Percentiles rank a stretch among this genome's conserved stretches.
phyloP scores from a whole-genome alignment of 2,888 invertebrate genomes.

The Habrosyne pyritoides region DNA sequence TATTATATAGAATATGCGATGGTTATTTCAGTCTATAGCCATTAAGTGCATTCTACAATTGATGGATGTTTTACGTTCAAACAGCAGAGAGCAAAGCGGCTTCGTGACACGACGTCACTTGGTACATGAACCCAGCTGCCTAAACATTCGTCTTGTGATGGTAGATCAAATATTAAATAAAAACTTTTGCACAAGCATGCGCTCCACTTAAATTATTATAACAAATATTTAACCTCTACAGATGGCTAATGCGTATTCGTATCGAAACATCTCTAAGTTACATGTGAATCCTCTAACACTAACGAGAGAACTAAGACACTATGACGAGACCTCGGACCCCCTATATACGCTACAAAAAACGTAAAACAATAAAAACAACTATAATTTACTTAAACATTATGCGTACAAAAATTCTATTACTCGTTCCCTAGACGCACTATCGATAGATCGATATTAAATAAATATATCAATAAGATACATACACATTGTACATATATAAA shows the following conservation, averaged over 20 bases:
- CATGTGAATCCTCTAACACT: constrained; percentile 60
- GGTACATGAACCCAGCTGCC: constrained; percentile 39
- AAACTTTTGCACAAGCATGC: constrained; percentile 30
- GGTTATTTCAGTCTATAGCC: too few species aligned
- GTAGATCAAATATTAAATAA: constrained; percentile 21
- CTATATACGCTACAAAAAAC: constrained; percentile 62
- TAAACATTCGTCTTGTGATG: constrained; percentile 42
- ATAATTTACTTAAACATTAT: constrained; percentile 82
- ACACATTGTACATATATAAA: constrained; percentile 77
- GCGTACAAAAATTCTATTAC: constrained; percentile 78
- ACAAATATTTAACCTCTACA: constrained; percentile 64
- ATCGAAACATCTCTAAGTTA: constrained; percentile 58
- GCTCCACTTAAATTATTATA: constrained; percentile 56
- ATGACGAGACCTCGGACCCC: constrained; percentile 50
- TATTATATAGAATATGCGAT: neutral
- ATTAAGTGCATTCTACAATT: too few species aligned
- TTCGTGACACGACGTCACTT: neutral
- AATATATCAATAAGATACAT: constrained; percentile 77
- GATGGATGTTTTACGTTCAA: neutral
- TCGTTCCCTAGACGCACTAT: constrained; percentile 64
- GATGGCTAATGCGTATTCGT: constrained; percentile 59
- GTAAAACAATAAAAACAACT: constrained; percentile 79
- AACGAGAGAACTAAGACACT: constrained; percentile 59
- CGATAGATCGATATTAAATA: constrained; percentile 73
- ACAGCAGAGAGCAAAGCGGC: neutral